Base-by-base conservation (phyloP, 1,140 invertebrate genomes). In the Drosophila azteca region DNA sequence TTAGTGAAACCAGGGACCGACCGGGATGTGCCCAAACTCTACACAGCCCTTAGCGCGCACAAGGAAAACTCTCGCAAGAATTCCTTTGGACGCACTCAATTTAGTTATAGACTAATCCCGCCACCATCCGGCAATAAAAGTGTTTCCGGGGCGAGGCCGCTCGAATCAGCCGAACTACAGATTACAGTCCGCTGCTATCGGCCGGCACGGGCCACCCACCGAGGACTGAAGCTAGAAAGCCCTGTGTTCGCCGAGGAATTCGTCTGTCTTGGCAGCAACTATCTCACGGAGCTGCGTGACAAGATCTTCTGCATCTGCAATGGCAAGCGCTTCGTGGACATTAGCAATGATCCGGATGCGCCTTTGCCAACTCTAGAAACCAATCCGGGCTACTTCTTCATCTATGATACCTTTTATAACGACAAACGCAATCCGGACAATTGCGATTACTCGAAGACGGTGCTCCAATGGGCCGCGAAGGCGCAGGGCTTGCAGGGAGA, bases 391-490 rank as follows among this genome's bases (percentile, higher is more conserved):
- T 96, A 96, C 84, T 95, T 97, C 80, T 97, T 95, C 80, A 96
- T 97, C 51, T 95, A 96, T 85, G 93, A 95, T 66, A 94, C 93
- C 29, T 97, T 97, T 92, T 97, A 96, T 91, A 95, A 96, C 91
- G 96, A 97, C 90, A 92, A 85, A 52, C 93, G 96, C 8, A 77
- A 93, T 68, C 77, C 91, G 1, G 77, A 92, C 1, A 94, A 95
- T 85, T 75, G 90, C 52, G 95, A 97, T 90, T 94, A 95, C 72
- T 95, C 95, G 64, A 87, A 91, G 54, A 90, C 92, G 0, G 94
- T 97, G 17, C 92, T 93, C 8, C 90, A 94, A 2, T 97, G 96
- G 96, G 94, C 94, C 1, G 54, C 80, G 8, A 78, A 79, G 6
- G 91, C 93, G 5, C 75, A 78, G 1, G 89, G 92, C 7, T 74